A percentile compares a stretch with the other conserved stretches of the same genome.
Conservation (phyloP, 1,140 invertebrate species). For the Micrasema longulum region DNA sequence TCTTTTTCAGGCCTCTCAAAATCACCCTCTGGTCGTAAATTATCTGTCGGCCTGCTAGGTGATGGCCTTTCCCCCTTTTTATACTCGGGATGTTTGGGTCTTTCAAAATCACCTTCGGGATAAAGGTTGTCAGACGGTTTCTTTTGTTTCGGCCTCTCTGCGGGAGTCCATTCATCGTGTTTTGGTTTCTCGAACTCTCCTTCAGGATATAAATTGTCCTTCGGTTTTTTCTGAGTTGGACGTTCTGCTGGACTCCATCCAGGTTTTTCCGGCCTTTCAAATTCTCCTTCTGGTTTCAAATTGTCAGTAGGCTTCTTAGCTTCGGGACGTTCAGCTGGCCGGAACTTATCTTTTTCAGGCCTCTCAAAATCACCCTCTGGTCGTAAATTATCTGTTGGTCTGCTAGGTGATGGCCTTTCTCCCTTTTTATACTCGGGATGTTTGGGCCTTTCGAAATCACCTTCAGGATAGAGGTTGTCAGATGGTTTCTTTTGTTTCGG, state of each 20-base stretch:
- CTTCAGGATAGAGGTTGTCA: constrained; percentile 71
- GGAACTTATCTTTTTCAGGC: constrained; percentile 54
- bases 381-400: constrained; percentile 57
- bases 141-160: constrained; percentile 63
- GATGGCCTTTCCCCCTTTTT: constrained; percentile 58
- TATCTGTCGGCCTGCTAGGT: constrained; percentile 65
- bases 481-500: constrained; percentile 66
- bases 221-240: constrained; percentile 61
- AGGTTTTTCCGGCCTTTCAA: constrained; percentile 63
- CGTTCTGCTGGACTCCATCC: constrained; percentile 65
- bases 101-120: constrained; percentile 72
- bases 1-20: constrained; percentile 63
- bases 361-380: constrained; percentile 69
- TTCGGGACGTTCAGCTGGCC: constrained; percentile 59
- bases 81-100: constrained; percentile 63
- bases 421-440: constrained; percentile 59
- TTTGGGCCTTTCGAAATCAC: constrained; percentile 69
- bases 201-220: constrained; percentile 70
- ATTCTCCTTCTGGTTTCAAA: constrained; percentile 71
- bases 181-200: constrained; percentile 68
- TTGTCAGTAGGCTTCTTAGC: constrained; percentile 68
- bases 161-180: constrained; percentile 60
- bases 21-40: constrained; percentile 68
- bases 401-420: constrained; percentile 69
- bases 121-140: constrained; percentile 72